Evolutionary conservation across 2,113 vertebrate genomes (phyloP), one percentile per base, ranked within the genome.

Genomic region (Okapia johnstoni): DNA sequence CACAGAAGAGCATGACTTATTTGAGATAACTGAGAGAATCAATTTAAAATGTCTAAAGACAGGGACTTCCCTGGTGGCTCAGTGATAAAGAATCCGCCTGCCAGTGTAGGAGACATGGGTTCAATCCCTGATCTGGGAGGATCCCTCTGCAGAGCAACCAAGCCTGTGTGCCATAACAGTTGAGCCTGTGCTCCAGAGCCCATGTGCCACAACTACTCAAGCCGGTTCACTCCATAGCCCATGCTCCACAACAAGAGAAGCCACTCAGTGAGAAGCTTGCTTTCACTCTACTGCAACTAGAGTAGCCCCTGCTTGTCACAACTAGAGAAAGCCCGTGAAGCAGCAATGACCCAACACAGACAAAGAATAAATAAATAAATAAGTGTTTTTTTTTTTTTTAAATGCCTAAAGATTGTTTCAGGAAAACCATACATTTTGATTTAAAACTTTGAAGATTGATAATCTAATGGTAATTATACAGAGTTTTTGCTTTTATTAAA

Each of bases 371-470:
- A 36, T 73, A 73, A 70, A 21, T 36, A 3, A 12, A 36, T 40
- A 23, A 40, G 40, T 43, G 40, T 14, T 70, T 40, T 1, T 70
- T 70, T 25, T 43, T 73, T 73, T 43, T 43, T 7, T 0, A 63
- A 93, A 90, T 81, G 9, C 58, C 28, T 66, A 46, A 70, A 19
- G 4, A 63, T 30, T 84, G 4, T 93, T 96, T 94, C 81, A 81
- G 61, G 63, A 70, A 94, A 91, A 88, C 57, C 33, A 87, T 7
- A 85, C 13, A 88, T 88, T 93, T 97, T 91, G 1, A 94, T 85
- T 90, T 33, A 96, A 95, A 90, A 85, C 46, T 36, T 84, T 66
- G 76, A 88, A 96, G 92, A 76, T 33, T 70, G 73, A 63, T 93
- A 43, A 93, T 19, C 61, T 70, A 88, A 83, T 26, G 57, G 9